Evolutionary conservation across 2,113 vertebrate species (phyloP).

Genomic region (Pollachius pollachius): DNA sequence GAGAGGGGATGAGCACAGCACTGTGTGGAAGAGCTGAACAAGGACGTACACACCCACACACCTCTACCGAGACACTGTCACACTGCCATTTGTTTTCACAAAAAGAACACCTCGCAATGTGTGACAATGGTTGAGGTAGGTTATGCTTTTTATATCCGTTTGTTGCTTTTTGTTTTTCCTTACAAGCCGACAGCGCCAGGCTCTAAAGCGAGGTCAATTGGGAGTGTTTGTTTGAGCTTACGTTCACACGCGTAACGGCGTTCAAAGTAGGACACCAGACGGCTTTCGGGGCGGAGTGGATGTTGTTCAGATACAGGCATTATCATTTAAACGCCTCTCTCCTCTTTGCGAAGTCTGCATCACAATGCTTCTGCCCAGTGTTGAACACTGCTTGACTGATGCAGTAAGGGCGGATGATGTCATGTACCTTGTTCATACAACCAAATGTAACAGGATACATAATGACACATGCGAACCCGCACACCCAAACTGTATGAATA

Average conservation of each 20-base stretch:
- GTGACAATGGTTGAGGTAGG: background rate
- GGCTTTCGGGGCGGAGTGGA: background rate
- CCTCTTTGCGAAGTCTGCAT: background rate
- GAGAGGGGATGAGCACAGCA: background rate
- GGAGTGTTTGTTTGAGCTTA: background rate
- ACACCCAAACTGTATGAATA: slow-evolving; percentile 13
- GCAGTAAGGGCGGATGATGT: slow-evolving; percentile 16
- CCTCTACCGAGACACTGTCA: too few species aligned
- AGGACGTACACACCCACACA: too few species aligned
- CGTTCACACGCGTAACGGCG: background rate
- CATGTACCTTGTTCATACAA: background rate
- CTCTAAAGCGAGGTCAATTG: background rate
- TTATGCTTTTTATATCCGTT: background rate
- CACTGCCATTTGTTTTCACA: too few species aligned
- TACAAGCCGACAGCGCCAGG: too few species aligned
- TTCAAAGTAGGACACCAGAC: slow-evolving; percentile 13
- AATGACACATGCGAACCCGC: background rate
- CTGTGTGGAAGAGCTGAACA: background rate
- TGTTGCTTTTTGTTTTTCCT: too few species aligned
- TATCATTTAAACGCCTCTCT: slow-evolving; percentile 3
- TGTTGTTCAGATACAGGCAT: background rate
- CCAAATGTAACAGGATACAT: background rate
- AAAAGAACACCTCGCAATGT: too few species aligned
- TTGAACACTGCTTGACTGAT: slow-evolving; percentile 27
- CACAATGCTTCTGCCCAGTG: slow-evolving; percentile 19